A percentile compares a stretch with the other conserved stretches of the same genome.
Conservation (phyloP, 2,888 invertebrate species). For the Galerucella pusilla region DNA sequence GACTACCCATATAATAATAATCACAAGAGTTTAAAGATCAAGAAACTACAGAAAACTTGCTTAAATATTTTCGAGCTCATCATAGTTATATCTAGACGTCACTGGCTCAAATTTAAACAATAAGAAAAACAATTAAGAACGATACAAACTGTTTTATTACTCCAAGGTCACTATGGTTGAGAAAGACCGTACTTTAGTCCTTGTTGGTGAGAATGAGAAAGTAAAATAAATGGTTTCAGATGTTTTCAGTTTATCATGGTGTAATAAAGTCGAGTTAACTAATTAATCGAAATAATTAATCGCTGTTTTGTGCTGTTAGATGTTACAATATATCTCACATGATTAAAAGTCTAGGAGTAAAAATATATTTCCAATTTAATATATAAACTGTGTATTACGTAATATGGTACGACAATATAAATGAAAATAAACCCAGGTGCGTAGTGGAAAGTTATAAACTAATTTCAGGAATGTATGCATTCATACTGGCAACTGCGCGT, state of each 20-base stretch:
- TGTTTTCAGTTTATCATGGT: slow-evolving; percentile 15
- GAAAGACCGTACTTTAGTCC: neutral
- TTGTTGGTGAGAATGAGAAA: slow-evolving; percentile 5
- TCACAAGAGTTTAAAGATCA: no score
- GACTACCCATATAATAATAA: no score
- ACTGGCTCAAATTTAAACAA: neutral
- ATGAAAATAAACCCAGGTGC: no score
- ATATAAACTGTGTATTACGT: neutral
- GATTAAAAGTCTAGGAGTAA: neutral
- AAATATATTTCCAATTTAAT: neutral
- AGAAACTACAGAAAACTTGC: neutral
- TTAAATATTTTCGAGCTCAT: neutral
- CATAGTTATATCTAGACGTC: neutral
- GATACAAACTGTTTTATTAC: neutral
- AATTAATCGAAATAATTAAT: slow-evolving; percentile 12
- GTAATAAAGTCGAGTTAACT: slow-evolving; percentile 10
- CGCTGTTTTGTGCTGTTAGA: neutral
- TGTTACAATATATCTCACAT: neutral
- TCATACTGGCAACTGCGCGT: no score
- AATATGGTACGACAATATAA: no score
- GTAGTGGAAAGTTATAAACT: no score
- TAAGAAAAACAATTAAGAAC: neutral
- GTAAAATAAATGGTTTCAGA: slow-evolving; percentile 4
- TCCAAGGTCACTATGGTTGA: neutral
- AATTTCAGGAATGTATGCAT: no score